A percentile compares a stretch with the other conserved stretches of the same genome.
Conservation (phyloP, 2,797 vertebrate species). For the Phalanger gymnotis region DNA sequence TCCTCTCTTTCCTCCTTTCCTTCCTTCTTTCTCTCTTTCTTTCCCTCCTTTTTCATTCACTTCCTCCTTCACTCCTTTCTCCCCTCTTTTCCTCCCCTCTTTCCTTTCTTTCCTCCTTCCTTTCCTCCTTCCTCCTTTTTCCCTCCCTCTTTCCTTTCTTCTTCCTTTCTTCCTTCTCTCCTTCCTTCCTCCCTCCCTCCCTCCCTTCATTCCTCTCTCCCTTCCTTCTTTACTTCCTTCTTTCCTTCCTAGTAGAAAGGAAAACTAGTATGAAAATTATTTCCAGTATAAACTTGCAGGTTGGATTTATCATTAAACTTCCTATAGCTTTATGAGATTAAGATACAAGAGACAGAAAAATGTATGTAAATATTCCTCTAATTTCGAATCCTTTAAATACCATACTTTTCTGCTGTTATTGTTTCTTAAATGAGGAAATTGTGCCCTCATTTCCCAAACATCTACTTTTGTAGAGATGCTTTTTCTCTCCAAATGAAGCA, state of each 20-base stretch:
- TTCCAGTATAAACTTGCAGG: background rate
- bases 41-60: slow-evolving; percentile 20
- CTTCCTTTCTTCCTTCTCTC: background rate
- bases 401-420: background rate
- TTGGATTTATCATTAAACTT: background rate
- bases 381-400: background rate
- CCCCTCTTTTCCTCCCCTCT: background rate
- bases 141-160: no score
- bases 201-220: background rate
- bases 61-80: no score
- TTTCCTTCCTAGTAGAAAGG: background rate
- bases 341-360: background rate
- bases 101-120: slow-evolving; percentile 25
- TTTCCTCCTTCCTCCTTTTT: slow-evolving; percentile 14
- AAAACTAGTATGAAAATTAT: background rate
- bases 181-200: no score
- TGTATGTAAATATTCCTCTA: background rate
- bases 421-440: background rate
- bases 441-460: background rate
- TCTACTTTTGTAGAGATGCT: background rate
- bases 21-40: background rate
- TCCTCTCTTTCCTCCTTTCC: background rate
- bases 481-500: background rate
- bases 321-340: background rate
- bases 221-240: background rate